A percentile compares a stretch with the other conserved stretches of the same genome.
These are phyloP conservation scores for Microctonus brassicae DNA, from an alignment of 2,888 invertebrate genomes.

Conservation along the genomic window DNA sequence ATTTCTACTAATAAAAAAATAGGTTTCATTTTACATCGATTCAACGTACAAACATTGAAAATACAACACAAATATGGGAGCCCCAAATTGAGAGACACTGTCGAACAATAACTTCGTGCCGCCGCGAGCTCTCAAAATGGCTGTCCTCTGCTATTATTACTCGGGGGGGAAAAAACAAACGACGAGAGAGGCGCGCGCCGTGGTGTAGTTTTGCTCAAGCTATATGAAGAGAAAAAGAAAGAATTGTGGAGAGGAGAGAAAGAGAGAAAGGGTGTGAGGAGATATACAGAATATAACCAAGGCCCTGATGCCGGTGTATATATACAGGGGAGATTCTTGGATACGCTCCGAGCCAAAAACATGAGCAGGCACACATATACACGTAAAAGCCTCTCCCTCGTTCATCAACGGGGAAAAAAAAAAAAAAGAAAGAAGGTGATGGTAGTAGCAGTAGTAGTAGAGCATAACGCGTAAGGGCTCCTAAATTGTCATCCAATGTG, in stretches of 20 bases:
- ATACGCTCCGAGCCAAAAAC: slow-evolving; percentile 32
- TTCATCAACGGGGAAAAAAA: slow-evolving; percentile 8
- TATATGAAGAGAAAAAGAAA: slow-evolving; percentile 41
- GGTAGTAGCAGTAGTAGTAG: no score
- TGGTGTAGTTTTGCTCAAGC: slow-evolving; percentile 38
- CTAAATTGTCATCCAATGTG: slow-evolving; percentile 11
- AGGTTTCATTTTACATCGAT: no score
- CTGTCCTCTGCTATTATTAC: slow-evolving; percentile 70
- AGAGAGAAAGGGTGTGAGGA: slow-evolving; percentile 37
- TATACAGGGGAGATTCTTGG: slow-evolving; percentile 28
- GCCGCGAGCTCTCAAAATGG: slow-evolving; percentile 68
- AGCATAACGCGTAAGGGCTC: neutral
- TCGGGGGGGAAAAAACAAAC: slow-evolving; percentile 63
- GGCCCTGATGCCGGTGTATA: slow-evolving; percentile 44
- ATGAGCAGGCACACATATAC: slow-evolving; percentile 23
- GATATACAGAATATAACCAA: slow-evolving; percentile 45
- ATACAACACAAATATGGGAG: slow-evolving; percentile 31
- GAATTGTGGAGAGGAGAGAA: slow-evolving; percentile 31
- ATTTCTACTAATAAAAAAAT: no score
- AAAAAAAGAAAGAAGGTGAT: neutral
- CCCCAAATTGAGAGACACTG: slow-evolving; percentile 54
- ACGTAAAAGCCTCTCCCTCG: slow-evolving; percentile 21
- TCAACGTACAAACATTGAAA: neutral
- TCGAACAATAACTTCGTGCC: slow-evolving; percentile 68
- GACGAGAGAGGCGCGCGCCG: slow-evolving; percentile 59